These are phyloP conservation scores for Orbicella faveolata DNA, from an alignment of 64 coral and sea anemone species.

Conservation along the genomic window DNA sequence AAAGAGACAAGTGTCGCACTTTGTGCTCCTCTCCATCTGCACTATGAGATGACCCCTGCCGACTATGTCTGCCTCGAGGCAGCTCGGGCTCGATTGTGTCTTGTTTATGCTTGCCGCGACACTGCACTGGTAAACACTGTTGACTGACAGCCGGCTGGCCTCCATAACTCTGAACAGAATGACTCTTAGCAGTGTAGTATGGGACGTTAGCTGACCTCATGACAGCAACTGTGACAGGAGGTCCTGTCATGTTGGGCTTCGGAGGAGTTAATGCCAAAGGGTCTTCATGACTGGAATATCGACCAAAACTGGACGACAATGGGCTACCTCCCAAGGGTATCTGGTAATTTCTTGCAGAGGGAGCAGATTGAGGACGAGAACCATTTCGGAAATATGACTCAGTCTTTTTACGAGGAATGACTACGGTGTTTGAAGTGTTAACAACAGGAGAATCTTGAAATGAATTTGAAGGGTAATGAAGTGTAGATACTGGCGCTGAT, in stretches of 20 bases:
- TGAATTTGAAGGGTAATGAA: constrained; percentile 57
- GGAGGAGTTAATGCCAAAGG: constrained; percentile 48
- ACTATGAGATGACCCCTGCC: constrained; percentile 62
- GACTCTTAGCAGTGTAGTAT: constrained; percentile 88
- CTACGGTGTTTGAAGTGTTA: constrained; percentile 8
- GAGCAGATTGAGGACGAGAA: constrained; percentile 80
- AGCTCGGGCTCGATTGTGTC: background rate
- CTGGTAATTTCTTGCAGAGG: constrained; percentile 62
- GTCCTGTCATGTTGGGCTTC: constrained; percentile 9
- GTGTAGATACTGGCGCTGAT: background rate
- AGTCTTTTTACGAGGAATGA: constrained; percentile 16
- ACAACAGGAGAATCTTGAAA: constrained; percentile 44
- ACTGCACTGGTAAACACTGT: constrained; percentile 71
- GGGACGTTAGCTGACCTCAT: constrained; percentile 71
- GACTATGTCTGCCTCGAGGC: constrained; percentile 12
- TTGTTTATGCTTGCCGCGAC: constrained; percentile 44
- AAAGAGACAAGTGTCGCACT: background rate
- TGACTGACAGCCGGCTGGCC: constrained; percentile 58
- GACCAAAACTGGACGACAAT: constrained; percentile 12
- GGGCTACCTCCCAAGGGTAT: background rate
- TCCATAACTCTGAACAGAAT: constrained; percentile 57
- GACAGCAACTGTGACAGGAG: constrained; percentile 73
- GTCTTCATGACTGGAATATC: constrained; percentile 65
- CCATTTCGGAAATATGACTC: constrained; percentile 21
- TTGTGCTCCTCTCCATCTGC: constrained; percentile 41